Conservation (phyloP, 2,797 vertebrate species). For the Furcifer pardalis region DNA sequence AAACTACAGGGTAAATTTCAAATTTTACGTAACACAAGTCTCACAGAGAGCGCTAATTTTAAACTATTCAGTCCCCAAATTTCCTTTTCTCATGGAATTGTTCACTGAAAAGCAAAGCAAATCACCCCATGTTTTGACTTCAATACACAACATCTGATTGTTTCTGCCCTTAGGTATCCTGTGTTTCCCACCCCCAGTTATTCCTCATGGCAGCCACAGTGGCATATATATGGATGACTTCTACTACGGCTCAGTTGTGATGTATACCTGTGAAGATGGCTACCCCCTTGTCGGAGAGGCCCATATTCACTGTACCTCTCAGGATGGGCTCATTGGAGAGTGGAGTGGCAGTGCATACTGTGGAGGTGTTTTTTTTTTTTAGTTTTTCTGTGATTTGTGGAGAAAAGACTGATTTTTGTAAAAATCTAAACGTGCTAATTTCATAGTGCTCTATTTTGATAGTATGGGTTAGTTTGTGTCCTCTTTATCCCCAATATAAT, state of each 20-base stretch:
- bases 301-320: slow-evolving; percentile 58
- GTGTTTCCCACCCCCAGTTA: slow-evolving; percentile 57
- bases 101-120: neutral
- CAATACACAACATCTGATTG: neutral
- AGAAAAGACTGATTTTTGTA: neutral
- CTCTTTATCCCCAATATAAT: too few species aligned
- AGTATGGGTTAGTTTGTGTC: too few species aligned
- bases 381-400: neutral
- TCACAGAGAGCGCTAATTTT: too few species aligned
- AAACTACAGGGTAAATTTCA: too few species aligned
- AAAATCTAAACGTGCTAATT: neutral
- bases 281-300: slow-evolving; percentile 51
- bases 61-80: neutral
- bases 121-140: neutral
- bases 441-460: neutral
- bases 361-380: slow-evolving; percentile 64
- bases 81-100: neutral
- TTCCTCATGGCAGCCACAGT: slow-evolving; percentile 54
- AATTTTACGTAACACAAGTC: too few species aligned
- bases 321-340: slow-evolving; percentile 42
- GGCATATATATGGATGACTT: slow-evolving; percentile 54
- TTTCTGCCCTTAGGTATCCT: slow-evolving; percentile 60
- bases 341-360: slow-evolving; percentile 58
- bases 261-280: slow-evolving; percentile 54
- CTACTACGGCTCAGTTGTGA: slow-evolving; percentile 50